Evolutionary conservation across 2,797 vertebrate species (phyloP).

Genomic region (Monodelphis domestica): DNA sequence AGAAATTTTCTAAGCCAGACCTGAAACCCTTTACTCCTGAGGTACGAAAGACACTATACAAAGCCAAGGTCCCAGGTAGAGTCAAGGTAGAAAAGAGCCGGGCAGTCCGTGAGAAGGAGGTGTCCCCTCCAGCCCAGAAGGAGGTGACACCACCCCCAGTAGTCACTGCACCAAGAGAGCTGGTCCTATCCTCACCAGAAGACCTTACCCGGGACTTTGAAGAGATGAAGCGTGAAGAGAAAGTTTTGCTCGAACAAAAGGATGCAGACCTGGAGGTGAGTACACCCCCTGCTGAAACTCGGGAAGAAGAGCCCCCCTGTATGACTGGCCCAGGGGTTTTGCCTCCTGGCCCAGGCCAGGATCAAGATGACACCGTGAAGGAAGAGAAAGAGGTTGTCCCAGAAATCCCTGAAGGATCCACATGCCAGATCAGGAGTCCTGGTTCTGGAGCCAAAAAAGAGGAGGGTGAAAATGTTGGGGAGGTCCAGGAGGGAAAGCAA

Average conservation of each 20-base stretch:
- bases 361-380: slow-evolving; percentile 52
- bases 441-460: slow-evolving; percentile 78
- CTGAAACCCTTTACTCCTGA: slow-evolving; percentile 97
- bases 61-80: slow-evolving; percentile 93
- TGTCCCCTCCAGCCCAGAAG: slow-evolving; percentile 73
- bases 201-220: slow-evolving; percentile 98
- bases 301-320: slow-evolving; percentile 27
- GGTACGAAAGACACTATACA: slow-evolving; percentile 96
- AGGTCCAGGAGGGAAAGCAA: slow-evolving; percentile 87
- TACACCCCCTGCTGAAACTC: slow-evolving; percentile 12
- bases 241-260: slow-evolving; percentile 69
- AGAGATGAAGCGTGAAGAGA: slow-evolving; percentile 91
- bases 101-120: slow-evolving; percentile 86
- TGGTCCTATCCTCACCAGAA: slow-evolving; percentile 94
- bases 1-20: slow-evolving; percentile 95
- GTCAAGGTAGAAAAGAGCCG: slow-evolving; percentile 92
- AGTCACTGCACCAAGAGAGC: slow-evolving; percentile 83
- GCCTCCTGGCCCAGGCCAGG: slow-evolving; percentile 43
- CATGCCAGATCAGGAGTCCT: slow-evolving; percentile 75
- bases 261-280: slow-evolving; percentile 59
- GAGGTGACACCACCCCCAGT: slow-evolving; percentile 75
- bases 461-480: slow-evolving; percentile 82
- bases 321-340: slow-evolving; percentile 1
- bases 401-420: slow-evolving; percentile 56
- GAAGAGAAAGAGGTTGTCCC: slow-evolving; percentile 78